phyloP scores from a whole-genome alignment of 2,797 vertebrate genomes.

The Microtus agrestis region DNA sequence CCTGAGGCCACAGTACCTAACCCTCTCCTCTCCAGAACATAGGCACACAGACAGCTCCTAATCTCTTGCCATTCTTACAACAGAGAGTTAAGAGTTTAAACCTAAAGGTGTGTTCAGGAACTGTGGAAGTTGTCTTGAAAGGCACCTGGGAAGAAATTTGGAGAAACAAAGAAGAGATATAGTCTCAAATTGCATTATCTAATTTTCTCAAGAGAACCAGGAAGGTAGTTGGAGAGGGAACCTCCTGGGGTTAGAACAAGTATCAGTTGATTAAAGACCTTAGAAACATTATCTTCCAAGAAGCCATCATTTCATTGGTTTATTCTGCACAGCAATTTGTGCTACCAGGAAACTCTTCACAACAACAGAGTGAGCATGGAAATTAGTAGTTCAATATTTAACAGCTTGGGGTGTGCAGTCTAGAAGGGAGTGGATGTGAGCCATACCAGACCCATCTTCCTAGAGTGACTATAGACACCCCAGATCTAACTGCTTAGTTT shows the following conservation, averaged over 20 bases:
- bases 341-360: neutral
- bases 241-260: neutral
- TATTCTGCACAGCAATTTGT: constrained; percentile 1
- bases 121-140: constrained; percentile 1
- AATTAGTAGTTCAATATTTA: neutral
- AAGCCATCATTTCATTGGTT: constrained; percentile 21
- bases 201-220: constrained; percentile 1
- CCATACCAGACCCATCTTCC: neutral
- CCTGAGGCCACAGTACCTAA: neutral
- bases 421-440: neutral
- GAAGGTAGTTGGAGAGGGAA: neutral
- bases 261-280: neutral
- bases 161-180: neutral
- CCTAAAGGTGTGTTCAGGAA: constrained; percentile 35
- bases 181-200: neutral
- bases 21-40: neutral
- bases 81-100: constrained; percentile 22
- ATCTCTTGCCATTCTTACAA: constrained; percentile 5
- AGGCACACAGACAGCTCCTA: neutral
- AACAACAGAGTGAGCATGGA: neutral
- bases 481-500: neutral
- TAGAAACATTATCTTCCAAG: constrained; percentile 32
- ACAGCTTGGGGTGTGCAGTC: neutral
- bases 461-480: neutral
- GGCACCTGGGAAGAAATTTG: neutral